Evolutionary conservation across 2,797 vertebrate species (phyloP).

Genomic region (Sphaeramia orbicularis): DNA sequence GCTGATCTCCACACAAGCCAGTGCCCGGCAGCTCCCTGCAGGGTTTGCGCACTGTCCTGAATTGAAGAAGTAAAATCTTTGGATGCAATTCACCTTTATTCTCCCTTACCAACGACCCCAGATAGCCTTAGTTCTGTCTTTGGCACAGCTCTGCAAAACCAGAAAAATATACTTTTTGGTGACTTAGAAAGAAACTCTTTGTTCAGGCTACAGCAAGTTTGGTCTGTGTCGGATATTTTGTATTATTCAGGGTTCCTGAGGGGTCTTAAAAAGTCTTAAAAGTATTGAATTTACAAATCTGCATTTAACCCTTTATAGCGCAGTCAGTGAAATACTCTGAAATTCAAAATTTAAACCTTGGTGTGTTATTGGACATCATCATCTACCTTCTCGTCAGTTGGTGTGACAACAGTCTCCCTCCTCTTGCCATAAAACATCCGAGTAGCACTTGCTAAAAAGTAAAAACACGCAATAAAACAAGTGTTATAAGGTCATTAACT

Average conservation of each 20-base stretch:
- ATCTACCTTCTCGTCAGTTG: no score
- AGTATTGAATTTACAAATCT: no score
- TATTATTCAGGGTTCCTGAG: background rate
- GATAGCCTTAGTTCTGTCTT: background rate
- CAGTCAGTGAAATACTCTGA: no score
- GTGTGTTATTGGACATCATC: no score
- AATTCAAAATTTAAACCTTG: no score
- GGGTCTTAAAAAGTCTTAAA: no score
- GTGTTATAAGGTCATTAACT: no score
- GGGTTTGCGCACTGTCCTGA: conserved; percentile 39
- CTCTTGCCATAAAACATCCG: no score
- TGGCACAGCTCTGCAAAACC: conserved; percentile 1
- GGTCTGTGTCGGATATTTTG: background rate
- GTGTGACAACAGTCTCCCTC: no score
- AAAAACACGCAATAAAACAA: no score
- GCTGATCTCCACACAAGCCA: conserved; percentile 53
- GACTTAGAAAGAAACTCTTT: background rate
- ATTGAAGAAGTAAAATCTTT: conserved; percentile 54
- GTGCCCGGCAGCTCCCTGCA: conserved; percentile 35
- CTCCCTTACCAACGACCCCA: conserved; percentile 35
- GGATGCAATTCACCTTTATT: conserved; percentile 48
- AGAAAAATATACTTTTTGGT: background rate
- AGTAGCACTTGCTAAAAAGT: no score
- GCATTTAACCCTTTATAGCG: no score
- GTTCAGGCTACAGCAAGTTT: background rate